Base-by-base conservation (phyloP, 2,113 vertebrate species). In the Tichodroma muraria region DNA sequence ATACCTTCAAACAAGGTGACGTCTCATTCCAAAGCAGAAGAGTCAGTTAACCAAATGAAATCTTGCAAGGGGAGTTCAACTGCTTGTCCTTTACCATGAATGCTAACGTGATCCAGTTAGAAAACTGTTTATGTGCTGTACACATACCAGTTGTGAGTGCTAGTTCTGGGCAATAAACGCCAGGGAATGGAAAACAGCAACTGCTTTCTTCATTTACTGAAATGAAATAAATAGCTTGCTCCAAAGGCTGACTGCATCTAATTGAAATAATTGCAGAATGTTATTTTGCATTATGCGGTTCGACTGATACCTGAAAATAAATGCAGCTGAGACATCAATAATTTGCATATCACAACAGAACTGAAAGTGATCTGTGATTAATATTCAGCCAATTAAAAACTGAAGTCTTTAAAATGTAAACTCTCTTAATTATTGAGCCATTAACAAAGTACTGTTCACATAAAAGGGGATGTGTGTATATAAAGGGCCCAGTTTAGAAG, bases 271-370 rank as follows among this genome's bases (percentile, higher is more conserved):
- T 78, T 96, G 64, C 83, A 71, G 68, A 82, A 75, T 65, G 64
- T 77, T 97, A 66, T 89, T 95, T 97, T 96, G 76, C 72, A 86
- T 94, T 92, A 86, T 80, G 84, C 8, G 3, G 50, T 30, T 90
- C 89, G 82, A 72, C 40, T 89, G 77, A 94, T 94, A 91, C 95
- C 92, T 95, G 94, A 93, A 97, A 96, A 93, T 84, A 94, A 94
- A 70, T 70, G 54, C 38, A 92, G 68, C 86, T 80, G 93, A 68
- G 93, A 50, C 28, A 93, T 80, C 88, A 76, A 88, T 75, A 82
- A 95, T 96, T 96, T 94, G 77, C 75, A 89, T 88, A 94, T 89
- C 91, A 94, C 91, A 95, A 79, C 69, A 95, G 76, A 93, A 54
- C 60, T 92, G 76, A 91, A 77, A 94, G 60, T 45, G 85, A 66